Conservation (phyloP, 2,888 invertebrate genomes). For the Thyatira batis region DNA sequence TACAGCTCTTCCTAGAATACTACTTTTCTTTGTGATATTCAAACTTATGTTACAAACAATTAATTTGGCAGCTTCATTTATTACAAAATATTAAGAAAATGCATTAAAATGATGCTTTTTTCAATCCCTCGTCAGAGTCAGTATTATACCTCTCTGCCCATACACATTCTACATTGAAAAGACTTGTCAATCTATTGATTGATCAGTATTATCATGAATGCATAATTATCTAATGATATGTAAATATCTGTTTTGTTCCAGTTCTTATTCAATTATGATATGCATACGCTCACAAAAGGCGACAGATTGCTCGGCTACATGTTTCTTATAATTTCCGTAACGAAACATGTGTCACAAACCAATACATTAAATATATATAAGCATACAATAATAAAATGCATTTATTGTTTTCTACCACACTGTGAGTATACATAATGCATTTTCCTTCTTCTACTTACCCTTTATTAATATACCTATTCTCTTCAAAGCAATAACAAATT, state of each 20-base stretch:
- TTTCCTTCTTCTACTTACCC: not conserved
- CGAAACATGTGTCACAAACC: slow-evolving; percentile 35
- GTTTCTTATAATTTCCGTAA: slow-evolving; percentile 38
- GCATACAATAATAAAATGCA: slow-evolving; percentile 34
- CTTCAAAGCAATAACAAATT: too few species aligned
- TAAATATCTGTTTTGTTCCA: slow-evolving; percentile 34
- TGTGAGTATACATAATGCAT: slow-evolving; percentile 47
- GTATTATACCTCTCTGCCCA: not conserved
- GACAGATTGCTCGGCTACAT: slow-evolving; percentile 47
- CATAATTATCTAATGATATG: not conserved
- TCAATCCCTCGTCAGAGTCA: not conserved
- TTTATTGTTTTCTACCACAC: slow-evolving; percentile 47
- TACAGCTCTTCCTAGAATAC: too few species aligned
- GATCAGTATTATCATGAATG: not conserved
- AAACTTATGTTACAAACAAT: too few species aligned
- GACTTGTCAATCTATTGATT: not conserved
- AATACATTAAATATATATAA: slow-evolving; percentile 11
- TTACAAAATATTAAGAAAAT: too few species aligned
- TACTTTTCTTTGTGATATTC: too few species aligned
- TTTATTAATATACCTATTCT: too few species aligned
- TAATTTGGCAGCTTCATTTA: too few species aligned
- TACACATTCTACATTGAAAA: not conserved
- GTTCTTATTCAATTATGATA: slow-evolving; percentile 38
- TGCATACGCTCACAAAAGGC: slow-evolving; percentile 28
- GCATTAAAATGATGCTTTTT: not conserved